Percentiles rank a stretch among this genome's conserved stretches.
Conservation (phyloP, 2,113 vertebrate species). For the Amphiprion ocellaris region DNA sequence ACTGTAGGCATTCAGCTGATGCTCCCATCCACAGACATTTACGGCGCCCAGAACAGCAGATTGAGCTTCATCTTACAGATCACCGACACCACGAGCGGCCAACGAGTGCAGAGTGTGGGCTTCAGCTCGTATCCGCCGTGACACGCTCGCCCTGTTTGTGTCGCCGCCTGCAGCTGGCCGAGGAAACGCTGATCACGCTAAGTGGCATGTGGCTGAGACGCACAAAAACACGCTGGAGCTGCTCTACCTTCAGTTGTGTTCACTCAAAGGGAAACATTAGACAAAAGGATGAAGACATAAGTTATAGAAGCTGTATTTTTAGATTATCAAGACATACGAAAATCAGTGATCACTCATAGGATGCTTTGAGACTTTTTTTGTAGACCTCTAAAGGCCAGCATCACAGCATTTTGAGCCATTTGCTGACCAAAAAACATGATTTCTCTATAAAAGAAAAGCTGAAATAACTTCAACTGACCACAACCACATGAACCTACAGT, state of each 20-base stretch:
- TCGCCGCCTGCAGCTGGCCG: constrained; percentile 41
- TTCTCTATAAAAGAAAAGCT: too few species aligned
- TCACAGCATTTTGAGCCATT: too few species aligned
- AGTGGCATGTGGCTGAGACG: constrained; percentile 45
- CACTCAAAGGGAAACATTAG: constrained; percentile 17
- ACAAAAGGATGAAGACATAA: too few species aligned
- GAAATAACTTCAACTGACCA: too few species aligned
- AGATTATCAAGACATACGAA: too few species aligned
- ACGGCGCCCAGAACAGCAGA: constrained; percentile 3
- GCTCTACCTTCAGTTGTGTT: neutral
- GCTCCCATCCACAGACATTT: constrained; percentile 13
- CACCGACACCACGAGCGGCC: constrained; percentile 5
- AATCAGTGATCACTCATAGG: too few species aligned
- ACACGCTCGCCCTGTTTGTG: constrained; percentile 37
- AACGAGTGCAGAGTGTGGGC: neutral
- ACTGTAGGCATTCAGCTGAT: constrained; percentile 13
- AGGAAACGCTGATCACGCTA: constrained; percentile 43
- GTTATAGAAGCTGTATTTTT: too few species aligned
- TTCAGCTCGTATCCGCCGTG: constrained; percentile 18
- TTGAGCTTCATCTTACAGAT: constrained; percentile 28
- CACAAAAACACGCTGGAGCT: neutral
- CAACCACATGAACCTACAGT: too few species aligned
- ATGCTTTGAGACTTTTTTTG: too few species aligned
- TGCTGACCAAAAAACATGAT: too few species aligned
- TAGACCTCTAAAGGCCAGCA: too few species aligned